Base-by-base conservation (phyloP, 2,797 vertebrate species). In the Neosilurus mollespiculum region DNA sequence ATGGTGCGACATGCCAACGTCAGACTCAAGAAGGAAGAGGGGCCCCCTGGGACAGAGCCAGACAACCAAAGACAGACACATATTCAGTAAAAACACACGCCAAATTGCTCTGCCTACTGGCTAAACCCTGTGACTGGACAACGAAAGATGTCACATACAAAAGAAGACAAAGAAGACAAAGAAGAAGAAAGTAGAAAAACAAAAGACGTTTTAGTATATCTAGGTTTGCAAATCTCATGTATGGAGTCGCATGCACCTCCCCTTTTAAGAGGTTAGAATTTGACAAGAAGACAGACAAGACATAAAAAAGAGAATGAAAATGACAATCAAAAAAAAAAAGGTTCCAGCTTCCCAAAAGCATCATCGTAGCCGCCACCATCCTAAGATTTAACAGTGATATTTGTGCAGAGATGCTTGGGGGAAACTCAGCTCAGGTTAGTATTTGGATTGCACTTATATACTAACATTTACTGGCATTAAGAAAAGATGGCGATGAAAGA, bases 1-100 rank as follows among this genome's bases (percentile, higher is more conserved):
- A 94, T 92, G 92, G 91, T 92, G 89, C 91, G 90, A 93, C 93
- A 92, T 93, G 92, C 87, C 85, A 91, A 81, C 89, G 90, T 86
- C 56, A 88, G 90, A 92, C 89, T 89, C 91, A 90, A 90, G 88
- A 92, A 91, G 86, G 91, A 92, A 93, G 89, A 90, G 85, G 91
- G 88, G 87, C 83, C 91, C 84, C 90, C 82, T 87, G 89, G 90
- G 87, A 91, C 86, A 87, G 88, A 86, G 85, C 75, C 83, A 89
- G 88, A 92, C 77, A 66, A 87, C 89, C 80, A 88, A 70, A 84
- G 83, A 90, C 71, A 87, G 83, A 90, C 89, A 87, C 88, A 88
- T 88, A 56, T 87, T 89, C 85, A 84, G 59, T 87, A 87, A 81
- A 82, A 88, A 92, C 89, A 90, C 78, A 90, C 87, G 90, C 86